phyloP scores from a whole-genome alignment of 2,113 vertebrate genomes.

The Aphyosemion australe region DNA sequence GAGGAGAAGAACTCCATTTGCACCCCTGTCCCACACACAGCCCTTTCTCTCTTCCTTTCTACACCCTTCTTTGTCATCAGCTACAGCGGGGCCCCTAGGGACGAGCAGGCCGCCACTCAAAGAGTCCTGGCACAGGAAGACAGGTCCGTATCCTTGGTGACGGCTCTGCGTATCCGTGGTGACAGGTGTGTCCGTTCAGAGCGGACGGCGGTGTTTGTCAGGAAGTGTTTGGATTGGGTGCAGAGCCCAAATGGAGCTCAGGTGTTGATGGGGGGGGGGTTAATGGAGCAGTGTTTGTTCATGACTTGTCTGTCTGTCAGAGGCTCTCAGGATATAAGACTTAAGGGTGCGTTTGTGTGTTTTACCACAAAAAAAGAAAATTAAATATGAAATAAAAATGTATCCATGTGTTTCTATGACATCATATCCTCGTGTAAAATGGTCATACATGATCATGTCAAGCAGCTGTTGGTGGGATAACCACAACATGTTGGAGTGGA shows the following conservation, averaged over 20 bases:
- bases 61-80: conserved; percentile 63
- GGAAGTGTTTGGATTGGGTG: conserved; percentile 63
- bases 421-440: too few relatives aligned
- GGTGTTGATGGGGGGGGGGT: conserved; percentile 64
- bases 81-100: conserved; percentile 60
- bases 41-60: conserved; percentile 37
- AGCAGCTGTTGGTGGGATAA: too few relatives aligned
- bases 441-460: too few relatives aligned
- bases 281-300: conserved; percentile 49
- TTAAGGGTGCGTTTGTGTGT: conserved; percentile 2
- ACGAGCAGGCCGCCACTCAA: conserved; percentile 50
- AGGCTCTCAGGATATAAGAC: conserved; percentile 29
- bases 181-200: conserved; percentile 74
- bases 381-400: too few relatives aligned
- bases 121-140: conserved; percentile 58
- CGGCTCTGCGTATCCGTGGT: conserved; percentile 63
- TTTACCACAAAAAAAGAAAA: neutral
- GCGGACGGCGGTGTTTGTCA: conserved; percentile 64
- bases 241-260: conserved; percentile 58
- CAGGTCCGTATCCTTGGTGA: conserved; percentile 68
- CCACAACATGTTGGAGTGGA: too few relatives aligned
- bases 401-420: too few relatives aligned
- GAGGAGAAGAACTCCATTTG: conserved; percentile 29
- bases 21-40: conserved; percentile 27
- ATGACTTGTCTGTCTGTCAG: conserved; percentile 53